These are phyloP conservation scores for Ypsolopha scabrella DNA, from an alignment of 2,888 invertebrate species.

Conservation along the genomic window DNA sequence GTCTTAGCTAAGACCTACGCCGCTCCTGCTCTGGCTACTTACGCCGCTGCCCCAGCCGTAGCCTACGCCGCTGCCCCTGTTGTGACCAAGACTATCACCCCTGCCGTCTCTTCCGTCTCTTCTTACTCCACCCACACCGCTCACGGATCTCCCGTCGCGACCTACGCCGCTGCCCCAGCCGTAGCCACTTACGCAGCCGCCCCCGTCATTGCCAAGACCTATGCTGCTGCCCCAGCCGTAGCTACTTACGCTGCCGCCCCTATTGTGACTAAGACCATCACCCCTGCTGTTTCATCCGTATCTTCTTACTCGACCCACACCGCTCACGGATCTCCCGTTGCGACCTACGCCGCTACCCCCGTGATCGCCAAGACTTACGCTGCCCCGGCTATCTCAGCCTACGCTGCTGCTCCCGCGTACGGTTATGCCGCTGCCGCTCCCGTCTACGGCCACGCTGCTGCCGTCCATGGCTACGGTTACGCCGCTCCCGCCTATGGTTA, in stretches of 20 bases:
- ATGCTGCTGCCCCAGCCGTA: constrained; percentile 25
- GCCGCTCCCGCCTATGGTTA: constrained; percentile 29
- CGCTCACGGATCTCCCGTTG: constrained; percentile 32
- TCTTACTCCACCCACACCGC: constrained; percentile 30
- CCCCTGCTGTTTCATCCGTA: constrained; percentile 19
- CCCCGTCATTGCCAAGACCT: constrained; percentile 10
- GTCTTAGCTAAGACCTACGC: constrained; percentile 27
- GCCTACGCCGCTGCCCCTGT: constrained; percentile 53
- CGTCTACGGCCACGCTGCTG: constrained; percentile 20
- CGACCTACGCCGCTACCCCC: constrained; percentile 53
- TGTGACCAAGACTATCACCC: constrained; percentile 21
- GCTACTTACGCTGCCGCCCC: constrained; percentile 20
- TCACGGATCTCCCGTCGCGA: constrained; percentile 20
- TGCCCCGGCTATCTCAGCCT: constrained; percentile 6
- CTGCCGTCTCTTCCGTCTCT: constrained; percentile 35
- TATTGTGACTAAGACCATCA: constrained; percentile 15
- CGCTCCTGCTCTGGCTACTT: constrained; percentile 18
- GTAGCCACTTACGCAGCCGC: constrained; percentile 23
- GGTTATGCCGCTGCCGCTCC: constrained; percentile 9
- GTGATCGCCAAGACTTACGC: constrained; percentile 22
- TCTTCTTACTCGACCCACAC: constrained; percentile 35
- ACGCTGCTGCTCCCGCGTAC: constrained; percentile 2
- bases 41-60: constrained; percentile 45
- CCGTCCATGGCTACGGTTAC: constrained; percentile 41
- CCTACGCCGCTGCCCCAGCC: constrained; percentile 14